Conservation (phyloP, 2,797 vertebrate species). For the Euphonia xanthogaster region DNA sequence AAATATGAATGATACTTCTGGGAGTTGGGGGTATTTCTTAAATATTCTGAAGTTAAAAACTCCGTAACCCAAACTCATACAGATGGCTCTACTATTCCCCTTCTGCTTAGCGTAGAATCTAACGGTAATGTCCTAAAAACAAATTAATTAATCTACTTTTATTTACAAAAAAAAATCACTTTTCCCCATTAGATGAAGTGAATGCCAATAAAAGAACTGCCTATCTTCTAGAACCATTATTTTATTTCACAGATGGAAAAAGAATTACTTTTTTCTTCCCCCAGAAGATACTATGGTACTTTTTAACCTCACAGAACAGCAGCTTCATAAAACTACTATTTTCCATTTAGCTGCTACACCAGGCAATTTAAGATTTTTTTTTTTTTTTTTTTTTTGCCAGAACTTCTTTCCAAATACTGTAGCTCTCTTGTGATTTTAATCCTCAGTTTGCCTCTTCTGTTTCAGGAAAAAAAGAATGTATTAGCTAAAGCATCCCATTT, state of each 20-base stretch:
- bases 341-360: not conserved
- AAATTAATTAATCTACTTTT: not conserved
- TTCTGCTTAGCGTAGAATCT: not conserved
- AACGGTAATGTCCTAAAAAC: not conserved
- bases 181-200: not conserved
- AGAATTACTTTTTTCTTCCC: not conserved
- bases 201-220: not conserved
- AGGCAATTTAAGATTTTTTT: not conserved
- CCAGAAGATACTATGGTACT: not conserved
- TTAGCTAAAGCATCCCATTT: not conserved
- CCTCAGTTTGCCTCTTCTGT: not conserved
- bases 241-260: not conserved
- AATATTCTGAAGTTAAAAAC: not conserved
- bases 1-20: not conserved
- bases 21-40: not conserved
- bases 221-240: not conserved
- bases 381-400: not conserved
- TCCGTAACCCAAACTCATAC: not conserved
- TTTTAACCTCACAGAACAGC: not conserved
- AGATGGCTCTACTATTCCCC: not conserved
- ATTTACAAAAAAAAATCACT: not conserved
- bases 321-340: not conserved
- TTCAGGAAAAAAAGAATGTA: not conserved
- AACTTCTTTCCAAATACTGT: not conserved
- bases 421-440: not conserved